Evolutionary conservation across 2,113 vertebrate species (phyloP).

Genomic region (Castor canadensis): DNA sequence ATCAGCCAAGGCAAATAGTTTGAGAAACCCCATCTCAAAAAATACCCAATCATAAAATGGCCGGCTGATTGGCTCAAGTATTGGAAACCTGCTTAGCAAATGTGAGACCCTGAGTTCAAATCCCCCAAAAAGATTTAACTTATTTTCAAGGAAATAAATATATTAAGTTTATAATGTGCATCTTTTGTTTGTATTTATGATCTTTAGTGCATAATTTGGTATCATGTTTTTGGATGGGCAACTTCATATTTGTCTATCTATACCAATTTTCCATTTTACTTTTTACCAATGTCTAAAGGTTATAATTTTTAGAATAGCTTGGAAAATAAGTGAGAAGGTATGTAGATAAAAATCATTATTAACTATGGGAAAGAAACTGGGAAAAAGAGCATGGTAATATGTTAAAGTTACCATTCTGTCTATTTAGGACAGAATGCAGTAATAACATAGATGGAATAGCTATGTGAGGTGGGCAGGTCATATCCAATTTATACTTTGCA

Average conservation of each 20-base stretch:
- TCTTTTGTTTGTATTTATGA: neutral
- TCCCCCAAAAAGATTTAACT: neutral
- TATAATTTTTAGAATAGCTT: neutral
- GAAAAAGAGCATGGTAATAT: neutral
- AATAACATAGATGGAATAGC: fast-evolving
- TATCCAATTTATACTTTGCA: neutral
- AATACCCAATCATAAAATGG: no score
- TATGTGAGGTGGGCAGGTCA: fast-evolving
- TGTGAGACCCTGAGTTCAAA: no score
- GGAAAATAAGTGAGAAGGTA: neutral
- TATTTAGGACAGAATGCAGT: neutral
- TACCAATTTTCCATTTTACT: neutral
- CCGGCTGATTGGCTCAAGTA: no score
- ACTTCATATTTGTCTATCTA: conserved; percentile 3
- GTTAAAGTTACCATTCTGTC: neutral
- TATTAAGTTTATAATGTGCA: neutral
- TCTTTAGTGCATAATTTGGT: neutral
- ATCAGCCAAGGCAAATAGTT: no score
- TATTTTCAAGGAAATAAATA: neutral
- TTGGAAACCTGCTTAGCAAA: no score
- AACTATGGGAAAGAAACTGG: neutral
- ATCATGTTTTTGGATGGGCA: neutral
- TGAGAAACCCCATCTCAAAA: no score
- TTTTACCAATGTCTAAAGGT: neutral
- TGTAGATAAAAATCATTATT: neutral